Evolutionary conservation across 2,888 invertebrate genomes (phyloP).

Genomic region (Hylaea fasciaria): DNA sequence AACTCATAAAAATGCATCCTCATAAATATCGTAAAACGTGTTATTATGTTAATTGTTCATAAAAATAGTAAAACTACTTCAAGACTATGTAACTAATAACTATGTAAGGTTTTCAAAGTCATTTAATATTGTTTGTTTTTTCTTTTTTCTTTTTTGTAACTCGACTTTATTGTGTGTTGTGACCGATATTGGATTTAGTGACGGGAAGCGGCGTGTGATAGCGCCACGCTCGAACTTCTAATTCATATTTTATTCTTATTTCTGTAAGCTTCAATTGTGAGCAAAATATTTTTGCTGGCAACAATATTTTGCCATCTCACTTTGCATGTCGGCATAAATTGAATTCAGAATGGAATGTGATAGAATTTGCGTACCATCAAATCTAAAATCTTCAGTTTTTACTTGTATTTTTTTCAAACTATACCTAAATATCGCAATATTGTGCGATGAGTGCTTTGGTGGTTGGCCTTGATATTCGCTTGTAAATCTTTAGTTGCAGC

Average conservation of each 20-base stretch:
- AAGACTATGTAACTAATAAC: slow-evolving; percentile 61
- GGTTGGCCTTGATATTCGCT: slow-evolving; percentile 33
- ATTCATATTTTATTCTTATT: slow-evolving; percentile 16
- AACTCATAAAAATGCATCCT: slow-evolving; percentile 47
- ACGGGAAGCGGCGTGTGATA: slow-evolving; percentile 31
- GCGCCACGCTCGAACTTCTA: slow-evolving; percentile 6
- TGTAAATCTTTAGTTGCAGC: slow-evolving; percentile 21
- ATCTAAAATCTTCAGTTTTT: slow-evolving; percentile 27
- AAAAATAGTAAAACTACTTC: slow-evolving; percentile 76
- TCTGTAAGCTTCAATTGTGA: slow-evolving; percentile 12
- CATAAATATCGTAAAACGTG: slow-evolving; percentile 72
- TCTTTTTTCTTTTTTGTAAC: slow-evolving; percentile 61
- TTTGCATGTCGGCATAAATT: slow-evolving; percentile 6
- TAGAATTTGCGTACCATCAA: slow-evolving; percentile 7
- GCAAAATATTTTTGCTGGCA: slow-evolving; percentile 13
- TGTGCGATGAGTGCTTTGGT: slow-evolving; percentile 35
- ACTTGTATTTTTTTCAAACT: slow-evolving; percentile 28
- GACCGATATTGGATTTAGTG: slow-evolving; percentile 56
- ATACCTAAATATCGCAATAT: slow-evolving; percentile 20
- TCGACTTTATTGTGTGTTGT: slow-evolving; percentile 71
- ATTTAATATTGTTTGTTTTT: slow-evolving; percentile 53
- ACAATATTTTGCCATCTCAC: slow-evolving; percentile 9
- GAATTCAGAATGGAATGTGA: slow-evolving; percentile 24
- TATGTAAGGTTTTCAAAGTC: slow-evolving; percentile 62
- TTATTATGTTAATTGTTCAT: slow-evolving; percentile 58